phyloP scores from a whole-genome alignment of 2,113 vertebrate species.

The Hucho hucho region DNA sequence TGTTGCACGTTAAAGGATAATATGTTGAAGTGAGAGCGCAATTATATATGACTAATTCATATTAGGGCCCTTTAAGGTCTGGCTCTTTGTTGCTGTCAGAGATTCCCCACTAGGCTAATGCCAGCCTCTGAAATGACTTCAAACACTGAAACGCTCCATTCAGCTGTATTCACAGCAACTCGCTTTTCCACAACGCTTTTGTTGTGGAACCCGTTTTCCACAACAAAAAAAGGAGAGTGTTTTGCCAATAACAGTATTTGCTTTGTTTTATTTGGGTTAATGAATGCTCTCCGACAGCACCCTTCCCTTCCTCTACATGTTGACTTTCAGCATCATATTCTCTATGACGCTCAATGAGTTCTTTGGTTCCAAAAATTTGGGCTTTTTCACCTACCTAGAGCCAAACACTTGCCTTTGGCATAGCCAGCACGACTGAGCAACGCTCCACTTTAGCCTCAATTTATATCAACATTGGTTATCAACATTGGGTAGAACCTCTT shows the following conservation, averaged over 20 bases:
- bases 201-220: conserved; percentile 2
- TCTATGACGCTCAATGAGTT: conserved; percentile 21
- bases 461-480: background rate
- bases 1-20: background rate
- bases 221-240: background rate
- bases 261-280: conserved; percentile 38
- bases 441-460: background rate
- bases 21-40: background rate
- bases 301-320: conserved; percentile 27
- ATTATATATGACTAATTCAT: conserved; percentile 13
- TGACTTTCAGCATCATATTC: conserved; percentile 29
- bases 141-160: conserved; percentile 19
- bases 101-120: conserved; percentile 15
- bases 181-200: conserved; percentile 7
- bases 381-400: conserved; percentile 14
- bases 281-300: conserved; percentile 18
- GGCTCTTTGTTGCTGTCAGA: conserved; percentile 12
- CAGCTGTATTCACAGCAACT: conserved; percentile 22
- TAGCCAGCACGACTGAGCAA: no score
- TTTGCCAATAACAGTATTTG: conserved; percentile 35
- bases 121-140: conserved; percentile 1
- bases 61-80: conserved; percentile 3
- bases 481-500: background rate
- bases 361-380: conserved; percentile 26
- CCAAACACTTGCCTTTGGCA: background rate